Evolutionary conservation across 2,888 invertebrate genomes (phyloP).

Genomic region (Lottia gigantea): DNA sequence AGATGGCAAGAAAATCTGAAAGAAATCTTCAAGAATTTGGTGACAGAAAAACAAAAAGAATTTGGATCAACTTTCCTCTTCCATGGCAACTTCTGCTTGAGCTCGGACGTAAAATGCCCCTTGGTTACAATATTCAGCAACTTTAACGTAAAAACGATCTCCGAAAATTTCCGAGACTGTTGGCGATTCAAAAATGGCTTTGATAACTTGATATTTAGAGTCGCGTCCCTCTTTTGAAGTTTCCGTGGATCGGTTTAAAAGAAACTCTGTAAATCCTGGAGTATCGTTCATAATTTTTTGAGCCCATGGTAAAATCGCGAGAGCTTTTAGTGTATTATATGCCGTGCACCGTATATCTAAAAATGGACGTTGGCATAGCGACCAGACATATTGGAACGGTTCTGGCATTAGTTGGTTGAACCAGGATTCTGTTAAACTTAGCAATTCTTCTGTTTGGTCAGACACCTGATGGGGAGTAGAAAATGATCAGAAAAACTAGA

Average conservation of each 20-base stretch:
- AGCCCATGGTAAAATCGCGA: constrained; percentile 84
- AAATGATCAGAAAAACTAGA: background rate
- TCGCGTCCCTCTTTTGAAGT: constrained; percentile 80
- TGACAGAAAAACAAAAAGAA: too few relatives aligned
- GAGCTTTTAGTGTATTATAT: constrained; percentile 75
- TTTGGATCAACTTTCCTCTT: constrained; percentile 69
- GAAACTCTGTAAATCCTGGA: constrained; percentile 82
- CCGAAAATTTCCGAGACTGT: constrained; percentile 73
- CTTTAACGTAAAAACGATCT: constrained; percentile 73
- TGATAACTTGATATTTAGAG: constrained; percentile 80
- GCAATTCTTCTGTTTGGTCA: constrained; percentile 69
- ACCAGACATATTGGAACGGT: constrained; percentile 75
- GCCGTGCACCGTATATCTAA: constrained; percentile 80
- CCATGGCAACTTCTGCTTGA: constrained; percentile 81
- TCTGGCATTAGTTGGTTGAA: constrained; percentile 71
- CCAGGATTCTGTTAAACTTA: constrained; percentile 74
- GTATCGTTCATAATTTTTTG: constrained; percentile 78
- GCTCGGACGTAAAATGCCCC: constrained; percentile 82
- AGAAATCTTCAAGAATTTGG: too few relatives aligned
- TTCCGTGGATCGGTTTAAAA: constrained; percentile 80
- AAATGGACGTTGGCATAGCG: constrained; percentile 82
- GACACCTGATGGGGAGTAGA: constrained; percentile 50
- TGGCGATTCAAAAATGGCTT: constrained; percentile 68
- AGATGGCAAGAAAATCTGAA: too few relatives aligned
- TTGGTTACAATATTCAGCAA: constrained; percentile 79